These are phyloP conservation scores for Diadegma fenestrale DNA, from an alignment of 2,888 invertebrate genomes.

Conservation along the genomic window DNA sequence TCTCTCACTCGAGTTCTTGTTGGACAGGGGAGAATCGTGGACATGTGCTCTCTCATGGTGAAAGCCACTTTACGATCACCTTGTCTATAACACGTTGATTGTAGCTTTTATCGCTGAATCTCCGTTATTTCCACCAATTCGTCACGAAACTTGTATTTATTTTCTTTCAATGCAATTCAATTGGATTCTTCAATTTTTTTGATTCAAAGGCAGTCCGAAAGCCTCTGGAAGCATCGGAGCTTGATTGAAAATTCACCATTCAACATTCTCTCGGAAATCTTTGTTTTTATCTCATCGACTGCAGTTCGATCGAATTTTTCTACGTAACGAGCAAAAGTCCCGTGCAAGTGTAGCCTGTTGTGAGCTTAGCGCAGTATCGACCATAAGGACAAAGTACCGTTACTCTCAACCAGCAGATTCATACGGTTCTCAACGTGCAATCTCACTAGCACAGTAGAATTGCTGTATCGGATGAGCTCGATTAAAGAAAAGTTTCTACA, in stretches of 20 bases:
- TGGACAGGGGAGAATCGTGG: constrained; percentile 28
- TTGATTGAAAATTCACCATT: not conserved
- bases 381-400: constrained; percentile 70
- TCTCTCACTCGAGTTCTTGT: constrained; percentile 44
- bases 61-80: constrained; percentile 49
- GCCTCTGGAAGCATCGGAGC: not conserved
- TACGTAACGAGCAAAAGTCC: not conserved
- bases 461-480: not conserved
- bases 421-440: constrained; percentile 36
- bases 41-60: constrained; percentile 34
- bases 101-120: constrained; percentile 13
- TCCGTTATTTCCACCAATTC: constrained; percentile 17
- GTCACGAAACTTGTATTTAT: not conserved
- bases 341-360: not conserved
- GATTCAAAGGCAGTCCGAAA: not conserved
- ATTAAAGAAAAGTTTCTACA: not conserved
- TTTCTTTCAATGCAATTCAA: not conserved
- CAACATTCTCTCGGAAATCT: not conserved
- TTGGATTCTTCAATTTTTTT: not conserved
- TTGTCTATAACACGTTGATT: constrained; percentile 39
- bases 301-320: not conserved
- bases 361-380: constrained; percentile 18
- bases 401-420: constrained; percentile 67
- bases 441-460: not conserved
- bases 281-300: not conserved